A percentile compares a stretch with the other conserved stretches of the same genome.
Evolutionary conservation across 2,888 invertebrate species (phyloP).

Genomic region (Empis livida): DNA sequence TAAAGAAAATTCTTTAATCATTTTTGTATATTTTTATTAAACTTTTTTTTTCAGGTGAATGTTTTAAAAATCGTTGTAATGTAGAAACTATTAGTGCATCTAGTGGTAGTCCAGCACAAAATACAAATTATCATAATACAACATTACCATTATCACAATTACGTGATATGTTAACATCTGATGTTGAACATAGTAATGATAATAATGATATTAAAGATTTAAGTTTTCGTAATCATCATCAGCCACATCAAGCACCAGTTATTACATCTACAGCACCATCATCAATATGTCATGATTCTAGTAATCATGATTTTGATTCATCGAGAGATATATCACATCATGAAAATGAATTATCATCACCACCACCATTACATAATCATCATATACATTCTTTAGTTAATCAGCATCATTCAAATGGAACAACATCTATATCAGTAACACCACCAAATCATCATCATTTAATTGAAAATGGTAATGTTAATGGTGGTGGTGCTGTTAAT

Average conservation of each 20-base stretch:
- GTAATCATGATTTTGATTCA: conserved; percentile 34
- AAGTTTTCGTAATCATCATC: conserved; percentile 32
- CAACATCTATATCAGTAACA: neutral
- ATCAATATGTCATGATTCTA: conserved; percentile 29
- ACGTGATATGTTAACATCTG: conserved; percentile 35
- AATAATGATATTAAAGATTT: conserved; percentile 36
- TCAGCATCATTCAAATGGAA: neutral
- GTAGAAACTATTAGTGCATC: conserved; percentile 46
- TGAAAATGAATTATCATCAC: conserved; percentile 31
- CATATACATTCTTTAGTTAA: neutral
- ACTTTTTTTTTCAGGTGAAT: conserved; percentile 24
- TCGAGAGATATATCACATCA: conserved; percentile 29
- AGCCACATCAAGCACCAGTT: conserved; percentile 33
- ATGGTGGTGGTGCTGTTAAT: conserved; percentile 15
- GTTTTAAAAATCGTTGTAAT: conserved; percentile 30
- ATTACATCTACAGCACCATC: conserved; percentile 33
- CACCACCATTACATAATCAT: conserved; percentile 20
- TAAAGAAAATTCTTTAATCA: too few relatives aligned
- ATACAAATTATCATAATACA: conserved; percentile 30
- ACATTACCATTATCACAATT: conserved; percentile 34
- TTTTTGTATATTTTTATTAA: neutral
- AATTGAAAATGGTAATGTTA: conserved; percentile 12
- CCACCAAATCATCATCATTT: conserved; percentile 17
- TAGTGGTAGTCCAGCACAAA: conserved; percentile 35
- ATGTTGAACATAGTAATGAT: conserved; percentile 34